Conservation (phyloP, 2,113 vertebrate species). For the Pelecanoides urinatrix region DNA sequence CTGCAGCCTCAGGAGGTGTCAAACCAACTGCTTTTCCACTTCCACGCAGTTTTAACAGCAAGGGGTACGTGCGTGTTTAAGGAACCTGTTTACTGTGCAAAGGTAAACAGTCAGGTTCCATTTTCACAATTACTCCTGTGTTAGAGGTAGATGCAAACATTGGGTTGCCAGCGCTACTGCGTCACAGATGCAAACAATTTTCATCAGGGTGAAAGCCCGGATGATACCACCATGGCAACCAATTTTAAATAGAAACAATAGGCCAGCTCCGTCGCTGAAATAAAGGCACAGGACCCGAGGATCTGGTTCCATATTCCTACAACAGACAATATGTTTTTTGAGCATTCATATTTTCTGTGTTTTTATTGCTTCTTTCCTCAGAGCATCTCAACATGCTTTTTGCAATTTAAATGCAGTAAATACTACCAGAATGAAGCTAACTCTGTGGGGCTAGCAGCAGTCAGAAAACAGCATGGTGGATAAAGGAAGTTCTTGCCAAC, state of each 20-base stretch:
- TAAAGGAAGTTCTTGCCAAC: not conserved
- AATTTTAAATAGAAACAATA: slow-evolving; percentile 61
- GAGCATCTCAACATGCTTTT: not conserved
- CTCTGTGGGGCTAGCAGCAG: not conserved
- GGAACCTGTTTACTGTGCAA: not conserved
- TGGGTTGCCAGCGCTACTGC: slow-evolving; percentile 27
- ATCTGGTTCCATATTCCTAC: not conserved
- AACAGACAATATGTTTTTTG: not conserved
- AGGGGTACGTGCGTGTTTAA: not conserved
- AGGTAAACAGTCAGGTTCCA: slow-evolving; percentile 31
- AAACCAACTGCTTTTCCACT: not conserved
- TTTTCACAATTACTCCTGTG: not conserved
- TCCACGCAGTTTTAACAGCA: not conserved
- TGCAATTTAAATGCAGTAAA: not conserved
- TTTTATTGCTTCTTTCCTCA: not conserved
- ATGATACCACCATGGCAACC: slow-evolving; percentile 66
- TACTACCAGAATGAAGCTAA: not conserved
- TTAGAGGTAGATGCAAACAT: slow-evolving; percentile 20
- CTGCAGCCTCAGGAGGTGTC: not conserved
- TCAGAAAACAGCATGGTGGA: slow-evolving; percentile 1
- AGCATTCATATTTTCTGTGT: not conserved
- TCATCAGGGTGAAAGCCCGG: slow-evolving; percentile 22
- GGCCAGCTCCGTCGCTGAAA: not conserved
- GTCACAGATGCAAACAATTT: slow-evolving; percentile 37
- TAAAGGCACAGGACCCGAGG: not conserved